Evolutionary conservation across 2,113 vertebrate species (phyloP).

Genomic region (Chloroceryle aenea): DNA sequence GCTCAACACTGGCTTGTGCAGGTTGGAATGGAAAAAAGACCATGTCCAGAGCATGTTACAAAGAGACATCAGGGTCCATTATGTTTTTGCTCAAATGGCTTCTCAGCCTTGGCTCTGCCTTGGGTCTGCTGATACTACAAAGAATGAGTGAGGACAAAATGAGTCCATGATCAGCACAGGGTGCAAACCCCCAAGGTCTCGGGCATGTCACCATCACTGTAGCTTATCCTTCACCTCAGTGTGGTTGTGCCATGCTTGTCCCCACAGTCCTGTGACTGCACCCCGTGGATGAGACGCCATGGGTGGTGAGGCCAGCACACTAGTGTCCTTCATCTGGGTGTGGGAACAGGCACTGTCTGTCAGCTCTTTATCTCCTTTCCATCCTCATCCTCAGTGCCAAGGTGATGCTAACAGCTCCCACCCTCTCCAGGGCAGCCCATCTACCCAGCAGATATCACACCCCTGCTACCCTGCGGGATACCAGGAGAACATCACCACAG

Average conservation of each 20-base stretch:
- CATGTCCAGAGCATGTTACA: neutral
- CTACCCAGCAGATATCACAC: conserved; percentile 5
- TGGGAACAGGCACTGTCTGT: neutral
- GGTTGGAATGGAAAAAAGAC: neutral
- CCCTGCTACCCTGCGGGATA: conserved; percentile 81
- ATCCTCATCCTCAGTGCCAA: neutral
- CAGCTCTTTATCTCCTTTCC: neutral
- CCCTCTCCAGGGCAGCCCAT: neutral
- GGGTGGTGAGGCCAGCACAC: neutral
- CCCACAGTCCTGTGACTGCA: neutral
- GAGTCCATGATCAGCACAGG: neutral
- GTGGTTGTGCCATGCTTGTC: neutral
- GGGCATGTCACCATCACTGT: neutral
- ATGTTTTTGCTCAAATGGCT: neutral
- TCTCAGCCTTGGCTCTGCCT: neutral
- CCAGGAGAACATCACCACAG: neutral
- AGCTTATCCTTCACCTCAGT: neutral
- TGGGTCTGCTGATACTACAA: neutral
- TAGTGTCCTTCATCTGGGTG: neutral
- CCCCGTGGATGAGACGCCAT: neutral
- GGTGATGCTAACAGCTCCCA: accelerated
- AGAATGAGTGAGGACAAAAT: neutral
- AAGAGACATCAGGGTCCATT: neutral
- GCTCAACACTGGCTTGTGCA: accelerated
- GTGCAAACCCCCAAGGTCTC: neutral